Conservation (phyloP, 2,888 invertebrate genomes). For the Trileptium ribeirensis region DNA sequence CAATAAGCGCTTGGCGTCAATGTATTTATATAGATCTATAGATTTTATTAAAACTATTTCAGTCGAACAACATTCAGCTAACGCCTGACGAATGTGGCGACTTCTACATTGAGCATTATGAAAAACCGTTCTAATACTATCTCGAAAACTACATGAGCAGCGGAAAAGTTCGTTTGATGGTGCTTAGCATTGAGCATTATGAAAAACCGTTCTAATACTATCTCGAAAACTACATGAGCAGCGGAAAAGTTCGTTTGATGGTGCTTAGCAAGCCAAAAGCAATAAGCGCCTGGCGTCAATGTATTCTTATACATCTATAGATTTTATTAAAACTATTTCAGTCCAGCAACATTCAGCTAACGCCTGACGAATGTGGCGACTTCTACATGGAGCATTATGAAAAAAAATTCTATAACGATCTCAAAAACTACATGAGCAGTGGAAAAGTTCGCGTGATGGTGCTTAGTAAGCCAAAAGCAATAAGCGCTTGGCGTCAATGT, state of each 20-base stretch:
- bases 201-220: conserved; percentile 73
- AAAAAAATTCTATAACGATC: conserved; percentile 65
- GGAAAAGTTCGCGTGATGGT: conserved; percentile 65
- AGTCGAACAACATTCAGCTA: too few relatives aligned
- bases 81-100: conserved; percentile 79
- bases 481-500: conserved; percentile 69
- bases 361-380: conserved; percentile 76
- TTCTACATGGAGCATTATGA: conserved; percentile 71
- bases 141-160: conserved; percentile 72
- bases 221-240: conserved; percentile 70
- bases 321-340: too few relatives aligned
- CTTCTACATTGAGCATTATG: conserved; percentile 69
- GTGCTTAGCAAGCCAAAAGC: conserved; percentile 64
- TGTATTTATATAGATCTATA: too few relatives aligned
- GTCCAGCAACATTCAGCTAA: too few relatives aligned
- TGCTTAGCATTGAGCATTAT: conserved; percentile 65
- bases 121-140: conserved; percentile 69
- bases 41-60: too few relatives aligned
- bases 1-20: conserved; percentile 66
- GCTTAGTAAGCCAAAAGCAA: conserved; percentile 64
- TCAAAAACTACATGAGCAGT: conserved; percentile 71
- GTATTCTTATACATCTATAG: too few relatives aligned
- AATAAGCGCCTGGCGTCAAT: conserved; percentile 66
- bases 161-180: conserved; percentile 65
- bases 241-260: conserved; percentile 66